These are phyloP conservation scores for Drosophila biarmipes DNA, from an alignment of 1,140 invertebrate species.

Conservation along the genomic window DNA sequence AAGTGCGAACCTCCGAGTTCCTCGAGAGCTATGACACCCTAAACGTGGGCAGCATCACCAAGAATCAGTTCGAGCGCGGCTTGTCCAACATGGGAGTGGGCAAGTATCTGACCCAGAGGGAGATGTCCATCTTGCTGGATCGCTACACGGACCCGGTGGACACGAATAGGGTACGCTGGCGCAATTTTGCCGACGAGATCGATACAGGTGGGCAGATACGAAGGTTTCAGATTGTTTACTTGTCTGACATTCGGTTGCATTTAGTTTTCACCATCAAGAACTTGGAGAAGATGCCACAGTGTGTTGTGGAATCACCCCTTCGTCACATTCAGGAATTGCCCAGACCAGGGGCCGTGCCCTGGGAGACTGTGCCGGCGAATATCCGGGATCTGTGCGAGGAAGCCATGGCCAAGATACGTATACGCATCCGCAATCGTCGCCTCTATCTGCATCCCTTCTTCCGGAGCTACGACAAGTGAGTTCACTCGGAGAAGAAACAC, in stretches of 20 bases:
- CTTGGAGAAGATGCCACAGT: slow-evolving; percentile 87
- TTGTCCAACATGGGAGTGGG: slow-evolving; percentile 88
- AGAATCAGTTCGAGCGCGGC: slow-evolving; percentile 88
- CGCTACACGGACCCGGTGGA: slow-evolving; percentile 89
- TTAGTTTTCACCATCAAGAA: slow-evolving; percentile 89
- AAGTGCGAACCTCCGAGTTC: slow-evolving; percentile 87
- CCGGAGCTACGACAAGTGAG: slow-evolving; percentile 88
- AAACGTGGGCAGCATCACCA: slow-evolving; percentile 87
- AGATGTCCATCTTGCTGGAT: slow-evolving; percentile 86
- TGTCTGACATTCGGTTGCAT: neutral
- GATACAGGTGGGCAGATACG: slow-evolving; percentile 85
- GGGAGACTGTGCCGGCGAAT: slow-evolving; percentile 83
- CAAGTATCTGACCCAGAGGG: slow-evolving; percentile 86
- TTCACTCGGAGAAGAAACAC: neutral
- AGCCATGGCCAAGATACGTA: slow-evolving; percentile 85
- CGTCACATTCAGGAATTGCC: slow-evolving; percentile 84
- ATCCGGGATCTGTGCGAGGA: slow-evolving; percentile 86
- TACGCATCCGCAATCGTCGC: slow-evolving; percentile 85
- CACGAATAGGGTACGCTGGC: slow-evolving; percentile 87
- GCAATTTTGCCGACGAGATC: slow-evolving; percentile 89
- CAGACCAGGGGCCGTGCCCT: slow-evolving; percentile 84
- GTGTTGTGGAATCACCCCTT: slow-evolving; percentile 83
- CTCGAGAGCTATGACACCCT: slow-evolving; percentile 87
- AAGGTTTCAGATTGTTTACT: too few species aligned
- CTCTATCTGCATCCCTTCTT: slow-evolving; percentile 88